phyloP scores from a whole-genome alignment of 2,113 vertebrate species.

The Isichthys henryi region DNA sequence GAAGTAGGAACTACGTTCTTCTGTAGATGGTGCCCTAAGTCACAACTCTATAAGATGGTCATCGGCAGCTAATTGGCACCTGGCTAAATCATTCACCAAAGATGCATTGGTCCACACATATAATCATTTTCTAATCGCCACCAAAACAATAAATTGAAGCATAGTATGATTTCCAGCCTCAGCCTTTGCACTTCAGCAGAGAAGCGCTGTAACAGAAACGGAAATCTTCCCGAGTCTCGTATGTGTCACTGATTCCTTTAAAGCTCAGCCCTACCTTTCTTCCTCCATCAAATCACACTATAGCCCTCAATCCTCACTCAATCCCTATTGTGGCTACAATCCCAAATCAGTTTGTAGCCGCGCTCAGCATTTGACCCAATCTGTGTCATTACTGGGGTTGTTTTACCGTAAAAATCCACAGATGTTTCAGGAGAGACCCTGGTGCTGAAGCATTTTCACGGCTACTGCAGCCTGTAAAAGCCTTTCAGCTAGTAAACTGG shows the following conservation, averaged over 20 bases:
- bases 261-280: slow-evolving; percentile 31
- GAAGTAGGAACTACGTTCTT: neutral
- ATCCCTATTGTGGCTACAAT: slow-evolving; percentile 26
- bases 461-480: neutral
- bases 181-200: neutral
- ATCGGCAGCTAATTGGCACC: neutral
- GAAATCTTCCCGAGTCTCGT: slow-evolving; percentile 15
- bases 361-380: slow-evolving; percentile 11
- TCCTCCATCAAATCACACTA: slow-evolving; percentile 21
- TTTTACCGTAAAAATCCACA: neutral
- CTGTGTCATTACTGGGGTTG: neutral
- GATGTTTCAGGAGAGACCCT: neutral
- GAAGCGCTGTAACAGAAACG: neutral
- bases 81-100: neutral
- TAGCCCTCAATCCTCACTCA: slow-evolving; percentile 30
- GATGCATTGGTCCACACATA: neutral
- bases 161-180: neutral
- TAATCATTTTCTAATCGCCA: slow-evolving; percentile 32
- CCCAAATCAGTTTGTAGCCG: slow-evolving; percentile 19
- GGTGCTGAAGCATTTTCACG: neutral
- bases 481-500: neutral
- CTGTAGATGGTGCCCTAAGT: neutral
- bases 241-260: slow-evolving; percentile 19
- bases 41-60: neutral
- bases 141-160: slow-evolving; percentile 36